A percentile compares a stretch with the other conserved stretches of the same genome.
These are phyloP conservation scores for Rana temporaria DNA, from an alignment of 2,113 vertebrate genomes.

Conservation along the genomic window DNA sequence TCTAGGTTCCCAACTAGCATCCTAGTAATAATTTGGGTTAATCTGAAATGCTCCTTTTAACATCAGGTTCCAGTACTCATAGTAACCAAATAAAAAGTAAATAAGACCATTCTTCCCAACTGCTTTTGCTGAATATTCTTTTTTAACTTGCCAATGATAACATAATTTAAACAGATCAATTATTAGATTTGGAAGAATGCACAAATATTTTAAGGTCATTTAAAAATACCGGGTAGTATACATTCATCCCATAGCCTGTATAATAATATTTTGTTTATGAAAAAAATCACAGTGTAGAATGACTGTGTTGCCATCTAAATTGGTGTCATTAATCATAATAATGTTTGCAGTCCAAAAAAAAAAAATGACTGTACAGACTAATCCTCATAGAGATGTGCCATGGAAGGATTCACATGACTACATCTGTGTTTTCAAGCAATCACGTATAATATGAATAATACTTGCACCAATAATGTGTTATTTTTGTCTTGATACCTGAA, in stretches of 20 bases:
- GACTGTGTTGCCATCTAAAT: constrained; percentile 14
- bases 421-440: background rate
- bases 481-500: constrained; percentile 6
- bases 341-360: constrained; percentile 21
- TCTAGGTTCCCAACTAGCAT: too few species aligned
- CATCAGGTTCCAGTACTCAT: too few species aligned
- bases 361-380: constrained; percentile 14
- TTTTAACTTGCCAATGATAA: background rate
- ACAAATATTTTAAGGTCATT: background rate
- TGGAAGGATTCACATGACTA: constrained; percentile 26
- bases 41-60: too few species aligned
- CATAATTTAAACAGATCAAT: background rate
- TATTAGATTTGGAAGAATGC: constrained; percentile 4
- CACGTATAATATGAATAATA: background rate
- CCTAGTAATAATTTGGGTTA: too few species aligned
- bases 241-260: background rate
- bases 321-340: constrained; percentile 33
- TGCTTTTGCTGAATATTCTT: background rate
- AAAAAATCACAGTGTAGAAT: constrained; percentile 13
- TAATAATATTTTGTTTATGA: constrained; percentile 27
- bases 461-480: background rate
- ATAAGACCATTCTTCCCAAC: background rate
- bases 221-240: background rate
- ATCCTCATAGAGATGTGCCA: constrained; percentile 1
- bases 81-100: background rate